Conservation (phyloP, 2,888 invertebrate species). For the Hyposoter dolosus region DNA sequence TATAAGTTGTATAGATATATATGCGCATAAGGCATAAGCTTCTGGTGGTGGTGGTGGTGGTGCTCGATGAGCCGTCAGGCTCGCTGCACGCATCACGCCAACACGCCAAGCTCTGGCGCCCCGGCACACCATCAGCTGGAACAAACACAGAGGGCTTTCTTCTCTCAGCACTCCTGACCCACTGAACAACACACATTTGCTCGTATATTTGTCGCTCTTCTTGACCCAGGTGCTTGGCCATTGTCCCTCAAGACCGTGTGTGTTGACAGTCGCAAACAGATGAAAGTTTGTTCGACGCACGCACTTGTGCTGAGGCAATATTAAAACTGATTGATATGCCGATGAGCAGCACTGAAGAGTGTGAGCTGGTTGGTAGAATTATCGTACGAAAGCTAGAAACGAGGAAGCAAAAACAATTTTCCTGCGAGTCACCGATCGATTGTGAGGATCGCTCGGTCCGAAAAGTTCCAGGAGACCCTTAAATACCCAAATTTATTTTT, state of each 20-base stretch:
- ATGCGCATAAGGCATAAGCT: conserved; percentile 61
- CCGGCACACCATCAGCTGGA: conserved; percentile 69
- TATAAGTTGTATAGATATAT: conserved; percentile 19
- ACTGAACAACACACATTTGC: conserved; percentile 82
- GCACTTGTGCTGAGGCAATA: neutral
- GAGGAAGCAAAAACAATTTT: neutral
- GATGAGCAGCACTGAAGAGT: neutral
- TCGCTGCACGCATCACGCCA: conserved; percentile 79
- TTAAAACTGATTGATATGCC: neutral
- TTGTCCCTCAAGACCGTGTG: neutral
- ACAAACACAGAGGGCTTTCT: conserved; percentile 76
- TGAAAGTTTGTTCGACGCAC: neutral
- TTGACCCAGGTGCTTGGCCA: conserved; percentile 8
- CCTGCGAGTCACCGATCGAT: neutral
- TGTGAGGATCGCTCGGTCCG: neutral
- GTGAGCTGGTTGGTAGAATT: neutral
- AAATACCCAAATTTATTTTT: too few species aligned
- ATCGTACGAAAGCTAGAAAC: too few species aligned
- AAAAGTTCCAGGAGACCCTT: neutral
- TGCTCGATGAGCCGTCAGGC: conserved; percentile 67
- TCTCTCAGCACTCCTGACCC: conserved; percentile 83
- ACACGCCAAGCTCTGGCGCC: conserved; percentile 70
- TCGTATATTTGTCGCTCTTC: conserved; percentile 69
- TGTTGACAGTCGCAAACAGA: conserved; percentile 13
- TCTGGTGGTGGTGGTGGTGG: conserved; percentile 49